phyloP scores from a whole-genome alignment of 1,140 invertebrate genomes.

The Plodia interpunctella region DNA sequence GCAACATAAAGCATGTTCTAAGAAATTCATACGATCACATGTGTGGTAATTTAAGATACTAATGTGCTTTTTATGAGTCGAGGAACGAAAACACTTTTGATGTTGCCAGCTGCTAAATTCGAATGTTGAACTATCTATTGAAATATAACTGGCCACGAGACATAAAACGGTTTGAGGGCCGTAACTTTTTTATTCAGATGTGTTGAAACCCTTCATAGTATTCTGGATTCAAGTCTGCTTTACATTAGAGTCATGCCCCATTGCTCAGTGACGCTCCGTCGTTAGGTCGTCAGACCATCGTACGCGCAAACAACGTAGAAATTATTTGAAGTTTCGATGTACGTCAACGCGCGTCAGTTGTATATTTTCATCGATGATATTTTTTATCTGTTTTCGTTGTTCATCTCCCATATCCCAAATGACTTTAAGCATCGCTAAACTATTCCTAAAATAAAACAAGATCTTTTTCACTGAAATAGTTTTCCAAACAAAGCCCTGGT shows the following conservation, averaged over 20 bases:
- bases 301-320: no score
- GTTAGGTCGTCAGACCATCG: no score
- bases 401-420: no score
- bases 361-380: no score
- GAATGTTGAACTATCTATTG: neutral
- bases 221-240: no score
- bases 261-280: no score
- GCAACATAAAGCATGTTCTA: neutral
- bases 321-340: no score
- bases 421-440: neutral
- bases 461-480: neutral
- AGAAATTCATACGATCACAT: constrained; percentile 3
- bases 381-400: no score
- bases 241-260: no score
- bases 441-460: no score
- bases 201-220: neutral
- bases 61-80: constrained; percentile 11
- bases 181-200: neutral
- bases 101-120: constrained; percentile 8
- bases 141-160: constrained; percentile 2
- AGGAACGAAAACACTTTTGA: constrained; percentile 10
- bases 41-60: constrained; percentile 9
- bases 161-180: neutral
- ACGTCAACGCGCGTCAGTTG: no score
- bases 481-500: neutral